A percentile compares a stretch with the other conserved stretches of the same genome.
Conservation (phyloP, 2,888 invertebrate species). For the Andrena haemorrhoa region DNA sequence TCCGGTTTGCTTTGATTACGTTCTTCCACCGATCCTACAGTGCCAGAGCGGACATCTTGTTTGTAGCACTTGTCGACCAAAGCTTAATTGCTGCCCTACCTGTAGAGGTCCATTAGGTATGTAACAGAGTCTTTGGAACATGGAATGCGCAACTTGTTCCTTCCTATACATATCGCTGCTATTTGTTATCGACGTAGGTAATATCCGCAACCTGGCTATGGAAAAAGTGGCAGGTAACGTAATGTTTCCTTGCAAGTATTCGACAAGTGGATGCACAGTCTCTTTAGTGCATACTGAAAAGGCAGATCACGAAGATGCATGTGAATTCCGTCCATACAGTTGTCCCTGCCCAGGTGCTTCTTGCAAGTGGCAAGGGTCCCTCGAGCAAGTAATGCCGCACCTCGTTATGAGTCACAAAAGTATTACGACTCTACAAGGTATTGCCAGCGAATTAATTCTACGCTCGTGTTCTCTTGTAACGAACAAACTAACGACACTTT, state of each 20-base stretch:
- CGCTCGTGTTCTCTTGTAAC: not conserved
- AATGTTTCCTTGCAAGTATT: conserved; percentile 99
- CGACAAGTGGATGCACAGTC: conserved; percentile 96
- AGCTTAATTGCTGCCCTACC: conserved; percentile 98
- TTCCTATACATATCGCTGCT: not conserved
- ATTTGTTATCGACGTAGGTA: conserved; percentile 86
- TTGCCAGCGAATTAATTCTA: not conserved
- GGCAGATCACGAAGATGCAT: conserved; percentile 98
- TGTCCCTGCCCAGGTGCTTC: conserved; percentile 99
- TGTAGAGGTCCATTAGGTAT: conserved; percentile 96
- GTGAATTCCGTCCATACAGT: conserved; percentile 98
- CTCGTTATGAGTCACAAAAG: conserved; percentile 98
- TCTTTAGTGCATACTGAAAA: conserved; percentile 98
- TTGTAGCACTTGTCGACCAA: conserved; percentile 98
- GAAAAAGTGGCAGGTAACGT: conserved; percentile 99
- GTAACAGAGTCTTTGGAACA: not conserved
- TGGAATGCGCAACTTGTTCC: not conserved
- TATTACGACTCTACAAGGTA: conserved; percentile 98
- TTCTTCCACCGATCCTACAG: conserved; percentile 98
- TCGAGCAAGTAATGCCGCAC: conserved; percentile 99
- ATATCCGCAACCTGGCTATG: conserved; percentile 99
- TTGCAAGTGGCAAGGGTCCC: conserved; percentile 99
- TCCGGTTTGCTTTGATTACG: conserved; percentile 99
- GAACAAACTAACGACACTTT: not conserved
- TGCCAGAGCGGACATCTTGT: conserved; percentile 99